Evolutionary conservation across 1,140 invertebrate species (phyloP).

Genomic region (Pseudomyrmex sp.): DNA sequence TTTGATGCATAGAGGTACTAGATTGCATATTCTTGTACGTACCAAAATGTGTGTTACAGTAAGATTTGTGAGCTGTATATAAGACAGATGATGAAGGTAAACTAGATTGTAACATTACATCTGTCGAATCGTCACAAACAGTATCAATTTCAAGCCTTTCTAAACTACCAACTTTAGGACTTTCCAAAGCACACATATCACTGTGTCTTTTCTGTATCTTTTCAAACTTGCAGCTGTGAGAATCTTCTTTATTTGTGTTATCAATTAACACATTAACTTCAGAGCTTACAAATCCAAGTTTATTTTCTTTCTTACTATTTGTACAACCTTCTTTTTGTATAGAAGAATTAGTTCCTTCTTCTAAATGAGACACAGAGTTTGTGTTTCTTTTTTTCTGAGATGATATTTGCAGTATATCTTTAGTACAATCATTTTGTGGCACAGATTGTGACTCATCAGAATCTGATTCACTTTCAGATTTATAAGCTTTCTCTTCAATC

Average conservation of each 20-base stretch:
- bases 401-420: constrained; percentile 8
- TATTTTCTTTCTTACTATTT: not conserved
- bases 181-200: not conserved
- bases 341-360: not conserved
- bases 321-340: not conserved
- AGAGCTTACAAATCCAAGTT: not conserved
- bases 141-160: not conserved
- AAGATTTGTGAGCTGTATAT: not conserved
- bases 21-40: not conserved
- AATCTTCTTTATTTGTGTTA: not conserved
- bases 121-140: not conserved
- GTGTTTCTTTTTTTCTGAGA: not conserved
- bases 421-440: constrained; percentile 12
- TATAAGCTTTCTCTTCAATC: constrained; percentile 60
- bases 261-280: not conserved
- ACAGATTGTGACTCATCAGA: constrained; percentile 62
- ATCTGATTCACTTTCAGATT: constrained; percentile 69
- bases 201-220: not conserved
- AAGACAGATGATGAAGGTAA: not conserved
- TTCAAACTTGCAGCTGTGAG: not conserved
- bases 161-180: not conserved
- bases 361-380: not conserved
- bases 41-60: constrained; percentile 7
- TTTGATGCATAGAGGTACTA: not conserved
- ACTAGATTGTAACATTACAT: not conserved